Evolutionary conservation across 2,888 invertebrate genomes (phyloP).

Genomic region (Acanthosepion lycidas): DNA sequence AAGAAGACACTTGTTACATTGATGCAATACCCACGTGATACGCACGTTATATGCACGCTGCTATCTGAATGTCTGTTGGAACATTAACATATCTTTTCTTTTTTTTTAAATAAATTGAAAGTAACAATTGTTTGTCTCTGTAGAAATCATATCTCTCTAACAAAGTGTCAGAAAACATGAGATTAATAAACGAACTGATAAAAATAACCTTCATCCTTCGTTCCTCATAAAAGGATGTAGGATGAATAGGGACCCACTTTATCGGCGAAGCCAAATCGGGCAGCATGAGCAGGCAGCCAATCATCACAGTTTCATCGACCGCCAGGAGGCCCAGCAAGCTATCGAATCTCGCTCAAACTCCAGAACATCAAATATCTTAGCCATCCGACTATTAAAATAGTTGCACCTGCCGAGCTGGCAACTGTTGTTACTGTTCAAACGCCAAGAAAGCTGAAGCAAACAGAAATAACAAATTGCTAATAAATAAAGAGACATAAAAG

Average conservation of each 20-base stretch:
- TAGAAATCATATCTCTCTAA: no score
- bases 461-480: not conserved
- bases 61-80: no score
- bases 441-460: not conserved
- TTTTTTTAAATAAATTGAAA: no score
- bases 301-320: not conserved
- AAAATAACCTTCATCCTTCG: not conserved
- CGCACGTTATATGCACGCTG: no score
- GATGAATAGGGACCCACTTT: not conserved
- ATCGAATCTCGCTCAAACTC: not conserved
- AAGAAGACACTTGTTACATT: no score
- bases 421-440: not conserved
- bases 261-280: not conserved
- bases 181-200: no score
- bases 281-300: not conserved
- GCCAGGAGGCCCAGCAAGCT: not conserved
- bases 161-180: no score
- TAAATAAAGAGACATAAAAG: not conserved
- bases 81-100: no score
- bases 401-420: not conserved
- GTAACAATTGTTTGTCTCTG: no score
- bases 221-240: not conserved
- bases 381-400: not conserved
- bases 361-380: not conserved
- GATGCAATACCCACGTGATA: no score